A percentile compares a stretch with the other conserved stretches of the same genome.
These are phyloP conservation scores for Cydia strobilella DNA, from an alignment of 1,140 invertebrate genomes.

Conservation along the genomic window DNA sequence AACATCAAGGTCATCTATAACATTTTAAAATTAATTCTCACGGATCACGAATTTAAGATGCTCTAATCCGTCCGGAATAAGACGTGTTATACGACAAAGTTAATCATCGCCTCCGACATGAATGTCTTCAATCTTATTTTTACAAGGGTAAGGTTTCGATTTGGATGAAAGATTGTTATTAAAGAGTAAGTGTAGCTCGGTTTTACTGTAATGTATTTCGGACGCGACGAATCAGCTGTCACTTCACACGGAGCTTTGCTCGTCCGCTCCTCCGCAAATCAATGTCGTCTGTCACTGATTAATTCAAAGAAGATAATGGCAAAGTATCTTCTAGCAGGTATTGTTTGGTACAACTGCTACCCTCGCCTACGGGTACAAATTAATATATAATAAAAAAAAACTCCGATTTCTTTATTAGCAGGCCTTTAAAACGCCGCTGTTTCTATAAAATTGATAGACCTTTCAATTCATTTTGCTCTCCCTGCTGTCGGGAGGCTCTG, in stretches of 20 bases:
- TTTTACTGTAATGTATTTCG: constrained; percentile 43
- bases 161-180: constrained; percentile 11
- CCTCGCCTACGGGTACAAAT: not conserved
- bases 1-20: constrained; percentile 56
- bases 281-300: constrained; percentile 55
- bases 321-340: not conserved
- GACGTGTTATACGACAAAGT: constrained; percentile 53
- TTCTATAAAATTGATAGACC: no score
- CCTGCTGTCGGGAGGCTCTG: no score
- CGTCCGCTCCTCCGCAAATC: constrained; percentile 43
- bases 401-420: no score
- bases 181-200: constrained; percentile 33
- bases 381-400: no score
- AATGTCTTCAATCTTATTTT: constrained; percentile 37
- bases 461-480: no score
- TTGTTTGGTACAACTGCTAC: not conserved
- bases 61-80: constrained; percentile 58
- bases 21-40: constrained; percentile 70
- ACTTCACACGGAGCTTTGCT: constrained; percentile 64
- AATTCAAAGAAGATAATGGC: constrained; percentile 30
- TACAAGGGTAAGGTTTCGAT: constrained; percentile 40
- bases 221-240: constrained; percentile 66
- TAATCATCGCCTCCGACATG: constrained; percentile 27
- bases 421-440: no score
- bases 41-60: constrained; percentile 59